Percentiles rank a stretch among this genome's conserved stretches.
These are phyloP conservation scores for Pogonophryne albipinna DNA, from an alignment of 2,797 vertebrate genomes.

Conservation along the genomic window DNA sequence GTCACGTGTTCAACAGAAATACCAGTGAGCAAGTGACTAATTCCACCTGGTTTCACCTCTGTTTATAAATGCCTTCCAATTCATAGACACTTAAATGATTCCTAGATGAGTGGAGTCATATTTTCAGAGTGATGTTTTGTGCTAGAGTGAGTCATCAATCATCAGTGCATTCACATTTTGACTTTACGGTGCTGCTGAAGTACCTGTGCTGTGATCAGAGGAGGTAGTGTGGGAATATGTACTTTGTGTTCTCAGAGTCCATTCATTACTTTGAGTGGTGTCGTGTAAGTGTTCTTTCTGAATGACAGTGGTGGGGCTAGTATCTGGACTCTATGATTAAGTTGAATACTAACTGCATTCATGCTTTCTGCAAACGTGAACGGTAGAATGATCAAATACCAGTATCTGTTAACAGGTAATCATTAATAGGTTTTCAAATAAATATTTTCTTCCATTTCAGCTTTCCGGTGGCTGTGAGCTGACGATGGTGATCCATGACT, in stretches of 20 bases:
- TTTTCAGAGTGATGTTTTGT: slow-evolving; percentile 53
- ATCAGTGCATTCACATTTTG: slow-evolving; percentile 11
- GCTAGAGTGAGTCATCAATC: slow-evolving; percentile 56
- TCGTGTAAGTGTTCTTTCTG: neutral
- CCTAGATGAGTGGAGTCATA: slow-evolving; percentile 22
- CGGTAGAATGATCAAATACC: neutral
- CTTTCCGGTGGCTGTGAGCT: slow-evolving; percentile 98
- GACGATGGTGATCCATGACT: slow-evolving; percentile 98
- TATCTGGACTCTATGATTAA: neutral
- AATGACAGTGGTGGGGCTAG: neutral
- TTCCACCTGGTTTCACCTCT: slow-evolving; percentile 8
- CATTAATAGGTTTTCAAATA: neutral
- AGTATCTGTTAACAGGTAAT: neutral
- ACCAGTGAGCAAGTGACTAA: slow-evolving; percentile 15
- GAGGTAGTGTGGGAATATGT: slow-evolving; percentile 8
- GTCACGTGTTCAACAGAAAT: neutral
- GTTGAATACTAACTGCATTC: neutral
- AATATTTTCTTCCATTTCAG: slow-evolving; percentile 73
- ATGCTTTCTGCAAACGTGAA: slow-evolving; percentile 2
- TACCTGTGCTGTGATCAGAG: slow-evolving; percentile 9
- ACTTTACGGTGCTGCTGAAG: slow-evolving; percentile 10
- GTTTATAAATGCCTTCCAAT: slow-evolving; percentile 24
- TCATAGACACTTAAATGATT: slow-evolving; percentile 22
- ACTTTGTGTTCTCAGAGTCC: slow-evolving; percentile 16
- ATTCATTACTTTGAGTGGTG: slow-evolving; percentile 12